Percentiles rank a stretch among this genome's conserved stretches.
Evolutionary conservation across 2,797 vertebrate genomes (phyloP).

Genomic region (Trematomus bernacchii): DNA sequence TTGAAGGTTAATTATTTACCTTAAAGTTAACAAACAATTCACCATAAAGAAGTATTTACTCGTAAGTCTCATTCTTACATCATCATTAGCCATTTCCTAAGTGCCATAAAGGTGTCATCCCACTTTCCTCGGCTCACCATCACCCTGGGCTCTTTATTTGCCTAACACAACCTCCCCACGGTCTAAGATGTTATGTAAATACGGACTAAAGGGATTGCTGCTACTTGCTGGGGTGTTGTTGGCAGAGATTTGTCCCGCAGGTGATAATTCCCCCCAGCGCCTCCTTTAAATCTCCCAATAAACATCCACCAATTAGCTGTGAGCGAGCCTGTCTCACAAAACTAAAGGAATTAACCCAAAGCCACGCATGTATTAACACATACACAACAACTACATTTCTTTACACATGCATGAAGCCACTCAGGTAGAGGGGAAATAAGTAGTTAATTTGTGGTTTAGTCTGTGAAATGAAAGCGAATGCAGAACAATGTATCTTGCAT

Average conservation of each 20-base stretch:
- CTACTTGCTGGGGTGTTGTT: slow-evolving; percentile 74
- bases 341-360: slow-evolving; percentile 54
- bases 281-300: slow-evolving; percentile 80
- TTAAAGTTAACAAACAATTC: background rate
- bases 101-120: slow-evolving; percentile 76
- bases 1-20: background rate
- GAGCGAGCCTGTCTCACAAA: slow-evolving; percentile 48
- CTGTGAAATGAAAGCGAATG: too few species aligned
- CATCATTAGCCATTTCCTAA: slow-evolving; percentile 65
- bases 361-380: slow-evolving; percentile 70
- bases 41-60: background rate
- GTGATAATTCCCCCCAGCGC: slow-evolving; percentile 80
- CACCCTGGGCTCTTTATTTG: slow-evolving; percentile 59
- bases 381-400: slow-evolving; percentile 25
- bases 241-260: slow-evolving; percentile 77
- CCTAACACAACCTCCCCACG: slow-evolving; percentile 65
- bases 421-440: background rate
- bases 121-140: slow-evolving; percentile 65
- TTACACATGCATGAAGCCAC: background rate
- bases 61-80: slow-evolving; percentile 36
- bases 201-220: slow-evolving; percentile 64
- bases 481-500: background rate
- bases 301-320: slow-evolving; percentile 77
- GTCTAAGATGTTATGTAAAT: slow-evolving; percentile 81
- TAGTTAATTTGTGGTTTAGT: slow-evolving; percentile 13